These are phyloP conservation scores for Accipiter virgatus DNA, from an alignment of 2,113 vertebrate genomes.

Conservation along the genomic window DNA sequence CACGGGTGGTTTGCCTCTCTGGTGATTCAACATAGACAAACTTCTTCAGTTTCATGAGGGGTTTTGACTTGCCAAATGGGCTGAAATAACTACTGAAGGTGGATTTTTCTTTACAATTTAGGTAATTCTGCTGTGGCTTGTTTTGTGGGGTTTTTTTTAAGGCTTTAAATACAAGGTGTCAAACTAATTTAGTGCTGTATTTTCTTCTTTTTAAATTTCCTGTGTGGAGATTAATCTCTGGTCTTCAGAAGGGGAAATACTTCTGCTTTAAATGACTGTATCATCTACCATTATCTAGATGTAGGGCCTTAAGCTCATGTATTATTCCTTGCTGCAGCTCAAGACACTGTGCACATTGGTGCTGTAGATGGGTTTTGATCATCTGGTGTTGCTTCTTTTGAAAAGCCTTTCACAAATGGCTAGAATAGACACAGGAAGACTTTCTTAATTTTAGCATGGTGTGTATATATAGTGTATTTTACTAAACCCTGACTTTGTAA, in stretches of 20 bases:
- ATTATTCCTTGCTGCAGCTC: not conserved
- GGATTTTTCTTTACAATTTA: not conserved
- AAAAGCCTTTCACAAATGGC: not conserved
- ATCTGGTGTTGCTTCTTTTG: not conserved
- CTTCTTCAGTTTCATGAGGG: not conserved
- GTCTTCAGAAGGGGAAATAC: not conserved
- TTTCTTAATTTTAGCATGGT: not conserved
- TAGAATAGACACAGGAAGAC: not conserved
- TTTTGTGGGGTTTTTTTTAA: not conserved
- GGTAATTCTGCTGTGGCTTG: not conserved
- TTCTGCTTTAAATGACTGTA: not conserved
- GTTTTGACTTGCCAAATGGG: not conserved
- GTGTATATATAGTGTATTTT: not conserved
- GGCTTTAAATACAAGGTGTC: not conserved
- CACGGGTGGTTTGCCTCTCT: not conserved
- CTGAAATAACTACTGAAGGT: not conserved
- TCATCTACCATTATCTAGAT: not conserved
- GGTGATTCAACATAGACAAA: not conserved
- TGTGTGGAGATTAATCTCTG: not conserved
- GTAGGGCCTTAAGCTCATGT: not conserved
- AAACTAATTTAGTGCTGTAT: not conserved
- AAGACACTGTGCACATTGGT: not conserved
- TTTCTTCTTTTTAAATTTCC: not conserved
- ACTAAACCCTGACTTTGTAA: not conserved
- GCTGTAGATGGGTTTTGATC: not conserved